Evolutionary conservation across 2,797 vertebrate genomes (phyloP).

Genomic region (Ataeniobius toweri): DNA sequence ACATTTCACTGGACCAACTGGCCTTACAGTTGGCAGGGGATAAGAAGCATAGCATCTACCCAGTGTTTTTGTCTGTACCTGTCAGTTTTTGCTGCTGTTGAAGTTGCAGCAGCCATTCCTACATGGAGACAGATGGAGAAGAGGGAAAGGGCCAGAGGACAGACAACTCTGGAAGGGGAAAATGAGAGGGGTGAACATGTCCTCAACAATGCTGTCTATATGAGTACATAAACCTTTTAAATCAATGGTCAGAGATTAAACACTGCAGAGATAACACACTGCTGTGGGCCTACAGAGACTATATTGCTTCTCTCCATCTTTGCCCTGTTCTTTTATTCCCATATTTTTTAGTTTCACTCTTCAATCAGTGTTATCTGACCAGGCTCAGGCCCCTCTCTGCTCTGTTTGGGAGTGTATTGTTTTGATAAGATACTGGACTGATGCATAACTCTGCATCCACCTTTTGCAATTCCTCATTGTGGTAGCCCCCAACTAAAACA

Average conservation of each 20-base stretch:
- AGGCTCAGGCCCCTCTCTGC: slow-evolving; percentile 38
- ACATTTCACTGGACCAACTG: slow-evolving; percentile 7
- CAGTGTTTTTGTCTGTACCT: background rate
- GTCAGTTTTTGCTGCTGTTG: background rate
- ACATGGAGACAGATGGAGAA: slow-evolving; percentile 30
- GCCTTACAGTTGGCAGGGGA: background rate
- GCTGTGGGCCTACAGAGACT: slow-evolving; percentile 52
- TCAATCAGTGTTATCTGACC: slow-evolving; percentile 52
- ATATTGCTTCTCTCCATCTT: slow-evolving; percentile 11
- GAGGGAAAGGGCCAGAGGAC: slow-evolving; percentile 47
- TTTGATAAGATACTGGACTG: slow-evolving; percentile 53
- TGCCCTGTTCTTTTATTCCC: slow-evolving; percentile 1
- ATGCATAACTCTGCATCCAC: slow-evolving; percentile 33
- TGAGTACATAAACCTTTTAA: slow-evolving; percentile 74
- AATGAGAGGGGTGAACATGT: slow-evolving; percentile 44
- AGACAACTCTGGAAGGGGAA: slow-evolving; percentile 20
- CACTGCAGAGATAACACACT: slow-evolving; percentile 33
- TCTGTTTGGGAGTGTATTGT: slow-evolving; percentile 62
- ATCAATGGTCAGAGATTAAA: slow-evolving; percentile 76
- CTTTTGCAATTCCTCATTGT: slow-evolving; percentile 41
- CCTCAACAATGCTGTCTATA: slow-evolving; percentile 61
- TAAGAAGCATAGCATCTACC: background rate
- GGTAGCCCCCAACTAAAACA: slow-evolving; percentile 57
- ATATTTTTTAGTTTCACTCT: slow-evolving; percentile 24
- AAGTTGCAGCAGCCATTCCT: slow-evolving; percentile 26